Percentiles rank a stretch among this genome's conserved stretches.
phyloP scores from a whole-genome alignment of 2,888 invertebrate species.

The Aleiodes leptofemur region DNA sequence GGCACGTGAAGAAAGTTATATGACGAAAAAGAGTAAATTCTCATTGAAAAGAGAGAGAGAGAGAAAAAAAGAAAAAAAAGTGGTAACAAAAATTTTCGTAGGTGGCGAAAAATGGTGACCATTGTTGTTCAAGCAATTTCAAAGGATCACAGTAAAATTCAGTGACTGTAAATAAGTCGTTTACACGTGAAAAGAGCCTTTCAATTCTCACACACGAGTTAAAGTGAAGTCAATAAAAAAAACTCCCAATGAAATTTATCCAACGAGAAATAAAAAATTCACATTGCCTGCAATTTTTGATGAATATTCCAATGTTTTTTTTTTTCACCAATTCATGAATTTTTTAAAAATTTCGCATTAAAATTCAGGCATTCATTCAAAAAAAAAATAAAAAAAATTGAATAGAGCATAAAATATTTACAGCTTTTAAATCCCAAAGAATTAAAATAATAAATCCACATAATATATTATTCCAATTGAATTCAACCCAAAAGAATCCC shows the following conservation, averaged over 20 bases:
- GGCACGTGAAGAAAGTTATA: constrained; percentile 14
- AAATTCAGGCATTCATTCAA: too few species aligned
- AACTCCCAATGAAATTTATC: not conserved
- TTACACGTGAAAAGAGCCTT: constrained; percentile 19
- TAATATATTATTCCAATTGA: too few species aligned
- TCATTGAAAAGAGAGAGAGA: not conserved
- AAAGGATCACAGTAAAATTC: constrained; percentile 28
- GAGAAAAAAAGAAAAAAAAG: too few species aligned
- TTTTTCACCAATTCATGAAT: too few species aligned
- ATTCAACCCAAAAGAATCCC: constrained; percentile 8
- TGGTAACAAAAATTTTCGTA: constrained; percentile 13
- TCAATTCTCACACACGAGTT: constrained; percentile 8
- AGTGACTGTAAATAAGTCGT: constrained; percentile 32
- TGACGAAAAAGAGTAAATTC: constrained; percentile 8
- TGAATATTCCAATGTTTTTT: too few species aligned
- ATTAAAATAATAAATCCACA: too few species aligned
- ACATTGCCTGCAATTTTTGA: not conserved
- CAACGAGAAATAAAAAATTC: not conserved
- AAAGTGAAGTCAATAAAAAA: constrained; percentile 1
- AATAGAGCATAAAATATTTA: too few species aligned
- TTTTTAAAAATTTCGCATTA: too few species aligned
- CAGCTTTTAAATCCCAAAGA: too few species aligned
- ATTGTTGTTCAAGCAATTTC: constrained; percentile 39
- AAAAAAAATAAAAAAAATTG: too few species aligned
- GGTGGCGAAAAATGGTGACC: constrained; percentile 10